Percentiles rank a stretch among this genome's conserved stretches.
These are phyloP conservation scores for Garrulus glandarius DNA, from an alignment of 2,797 vertebrate species.

Conservation along the genomic window DNA sequence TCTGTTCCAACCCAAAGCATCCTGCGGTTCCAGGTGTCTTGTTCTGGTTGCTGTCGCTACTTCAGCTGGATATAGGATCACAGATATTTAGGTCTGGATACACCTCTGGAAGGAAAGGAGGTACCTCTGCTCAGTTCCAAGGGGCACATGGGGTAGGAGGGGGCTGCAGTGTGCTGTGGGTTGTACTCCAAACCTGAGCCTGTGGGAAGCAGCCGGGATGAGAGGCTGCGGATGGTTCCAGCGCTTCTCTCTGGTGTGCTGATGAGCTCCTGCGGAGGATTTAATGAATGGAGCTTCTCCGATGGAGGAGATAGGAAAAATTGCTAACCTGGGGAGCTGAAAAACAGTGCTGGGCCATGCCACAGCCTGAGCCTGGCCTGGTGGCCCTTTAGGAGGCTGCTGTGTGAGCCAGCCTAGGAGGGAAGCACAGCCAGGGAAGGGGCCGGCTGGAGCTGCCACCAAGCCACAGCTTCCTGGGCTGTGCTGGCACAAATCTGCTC, in stretches of 20 bases:
- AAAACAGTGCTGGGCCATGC: background rate
- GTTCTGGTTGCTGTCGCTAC: accelerated
- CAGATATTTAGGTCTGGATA: accelerated
- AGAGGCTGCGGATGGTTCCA: background rate
- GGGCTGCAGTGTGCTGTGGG: background rate
- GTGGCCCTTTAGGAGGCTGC: background rate
- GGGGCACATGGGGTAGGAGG: background rate
- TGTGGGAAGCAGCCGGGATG: background rate
- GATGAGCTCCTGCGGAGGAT: background rate
- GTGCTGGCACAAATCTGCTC: background rate
- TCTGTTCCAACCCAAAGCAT: background rate
- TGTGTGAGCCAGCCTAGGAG: background rate
- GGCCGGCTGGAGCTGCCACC: background rate
- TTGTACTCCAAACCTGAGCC: accelerated
- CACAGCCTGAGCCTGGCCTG: background rate
- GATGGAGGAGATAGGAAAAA: conserved; percentile 49
- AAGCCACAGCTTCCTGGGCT: background rate
- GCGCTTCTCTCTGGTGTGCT: background rate
- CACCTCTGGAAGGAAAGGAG: background rate
- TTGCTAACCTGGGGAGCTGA: conserved; percentile 18
- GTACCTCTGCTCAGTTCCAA: background rate
- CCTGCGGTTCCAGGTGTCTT: accelerated
- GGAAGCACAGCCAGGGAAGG: background rate
- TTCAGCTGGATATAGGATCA: background rate
- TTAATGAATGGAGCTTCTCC: conserved; percentile 18